Conservation (phyloP, 2,113 vertebrate genomes). For the Pardalotus punctatus region DNA sequence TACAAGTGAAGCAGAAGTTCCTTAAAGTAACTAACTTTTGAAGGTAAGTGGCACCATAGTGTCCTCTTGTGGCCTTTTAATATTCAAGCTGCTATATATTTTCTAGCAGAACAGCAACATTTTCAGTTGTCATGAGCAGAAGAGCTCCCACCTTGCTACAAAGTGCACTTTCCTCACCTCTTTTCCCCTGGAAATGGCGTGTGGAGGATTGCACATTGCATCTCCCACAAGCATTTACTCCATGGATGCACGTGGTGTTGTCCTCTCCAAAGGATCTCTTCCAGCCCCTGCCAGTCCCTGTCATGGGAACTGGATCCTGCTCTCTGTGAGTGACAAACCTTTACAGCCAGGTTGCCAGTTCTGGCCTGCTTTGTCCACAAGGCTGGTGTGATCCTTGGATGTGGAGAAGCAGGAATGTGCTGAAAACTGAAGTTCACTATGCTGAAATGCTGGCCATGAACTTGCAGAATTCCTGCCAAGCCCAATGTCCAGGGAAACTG, state of each 20-base stretch:
- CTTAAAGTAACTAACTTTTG: not conserved
- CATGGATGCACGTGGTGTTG: not conserved
- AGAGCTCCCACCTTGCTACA: not conserved
- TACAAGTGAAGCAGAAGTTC: not conserved
- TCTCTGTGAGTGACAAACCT: not conserved
- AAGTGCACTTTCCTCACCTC: not conserved
- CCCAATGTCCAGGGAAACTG: not conserved
- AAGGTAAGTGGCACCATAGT: not conserved
- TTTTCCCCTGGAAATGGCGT: not conserved
- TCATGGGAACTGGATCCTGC: not conserved
- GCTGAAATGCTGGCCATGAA: not conserved
- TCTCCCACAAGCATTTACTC: not conserved
- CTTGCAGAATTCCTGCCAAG: not conserved
- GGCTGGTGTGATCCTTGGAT: not conserved
- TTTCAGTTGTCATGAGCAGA: not conserved
- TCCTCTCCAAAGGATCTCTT: not conserved
- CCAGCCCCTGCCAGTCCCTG: not conserved
- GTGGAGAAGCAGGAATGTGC: not conserved
- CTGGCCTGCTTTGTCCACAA: not conserved
- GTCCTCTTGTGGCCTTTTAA: conserved; percentile 58
- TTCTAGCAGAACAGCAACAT: not conserved
- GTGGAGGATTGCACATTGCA: not conserved
- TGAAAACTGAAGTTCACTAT: not conserved
- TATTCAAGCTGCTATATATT: not conserved
- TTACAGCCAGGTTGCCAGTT: not conserved